A percentile compares a stretch with the other conserved stretches of the same genome.
These are phyloP conservation scores for Leptestheria dahalacensis DNA, from an alignment of 1,140 invertebrate genomes.

Conservation along the genomic window DNA sequence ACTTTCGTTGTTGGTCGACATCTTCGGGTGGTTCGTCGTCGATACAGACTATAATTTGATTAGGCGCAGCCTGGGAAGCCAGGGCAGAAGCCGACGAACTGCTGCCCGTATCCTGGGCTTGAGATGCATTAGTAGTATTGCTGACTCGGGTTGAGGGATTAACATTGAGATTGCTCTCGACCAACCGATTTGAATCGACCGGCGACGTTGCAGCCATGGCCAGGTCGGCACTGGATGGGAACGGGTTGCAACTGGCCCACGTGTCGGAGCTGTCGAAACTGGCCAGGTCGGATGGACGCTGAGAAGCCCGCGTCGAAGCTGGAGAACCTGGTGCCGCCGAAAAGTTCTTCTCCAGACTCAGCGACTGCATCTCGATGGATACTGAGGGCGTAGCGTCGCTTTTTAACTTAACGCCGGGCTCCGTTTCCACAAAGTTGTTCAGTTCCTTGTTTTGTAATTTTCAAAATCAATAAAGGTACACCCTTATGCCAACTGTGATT, in stretches of 20 bases:
- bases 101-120: conserved; percentile 25
- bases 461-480: too few relatives aligned
- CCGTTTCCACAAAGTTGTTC: neutral
- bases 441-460: neutral
- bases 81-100: conserved; percentile 25
- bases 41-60: conserved; percentile 21
- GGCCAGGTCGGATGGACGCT: conserved; percentile 38
- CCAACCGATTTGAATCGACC: conserved; percentile 16
- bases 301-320: conserved; percentile 24
- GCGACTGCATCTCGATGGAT: neutral
- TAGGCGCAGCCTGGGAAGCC: too few relatives aligned
- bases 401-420: neutral
- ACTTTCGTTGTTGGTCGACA: conserved; percentile 27
- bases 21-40: conserved; percentile 33
- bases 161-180: conserved; percentile 57
- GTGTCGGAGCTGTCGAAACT: conserved; percentile 66
- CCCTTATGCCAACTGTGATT: too few relatives aligned
- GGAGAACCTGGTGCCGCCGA: neutral
- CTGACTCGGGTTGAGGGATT: conserved; percentile 11
- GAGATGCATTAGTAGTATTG: too few relatives aligned
- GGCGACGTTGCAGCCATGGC: conserved; percentile 16
- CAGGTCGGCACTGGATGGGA: conserved; percentile 50
- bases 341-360: neutral
- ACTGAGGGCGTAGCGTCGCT: neutral
- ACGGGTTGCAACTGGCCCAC: conserved; percentile 87